phyloP scores from a whole-genome alignment of 2,888 invertebrate species.

The Bellardia bayeri region DNA sequence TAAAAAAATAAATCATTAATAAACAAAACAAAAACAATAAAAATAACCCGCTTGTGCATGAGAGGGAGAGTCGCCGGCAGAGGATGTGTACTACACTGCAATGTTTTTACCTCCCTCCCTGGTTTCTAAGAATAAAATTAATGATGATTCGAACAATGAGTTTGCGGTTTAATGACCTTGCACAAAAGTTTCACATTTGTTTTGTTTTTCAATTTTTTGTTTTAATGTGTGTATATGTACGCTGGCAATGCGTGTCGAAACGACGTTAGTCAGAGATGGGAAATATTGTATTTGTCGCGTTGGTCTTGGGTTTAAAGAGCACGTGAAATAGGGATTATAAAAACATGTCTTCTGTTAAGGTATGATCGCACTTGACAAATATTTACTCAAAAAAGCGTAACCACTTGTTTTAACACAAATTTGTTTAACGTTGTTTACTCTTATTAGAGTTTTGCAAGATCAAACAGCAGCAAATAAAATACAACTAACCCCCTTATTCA shows the following conservation, averaged over 20 bases:
- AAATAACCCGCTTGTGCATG: not conserved
- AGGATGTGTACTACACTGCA: too few relatives aligned
- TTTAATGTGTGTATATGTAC: not conserved
- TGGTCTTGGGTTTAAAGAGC: too few relatives aligned
- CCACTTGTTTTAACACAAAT: too few relatives aligned
- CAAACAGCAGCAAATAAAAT: too few relatives aligned
- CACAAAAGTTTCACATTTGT: constrained; percentile 41
- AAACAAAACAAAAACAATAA: not conserved
- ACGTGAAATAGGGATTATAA: too few relatives aligned
- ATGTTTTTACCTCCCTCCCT: not conserved
- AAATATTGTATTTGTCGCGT: not conserved
- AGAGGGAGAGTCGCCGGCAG: not conserved
- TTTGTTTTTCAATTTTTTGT: not conserved
- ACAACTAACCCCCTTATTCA: too few relatives aligned
- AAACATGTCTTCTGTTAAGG: too few relatives aligned
- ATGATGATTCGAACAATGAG: constrained; percentile 46
- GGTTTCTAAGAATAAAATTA: not conserved
- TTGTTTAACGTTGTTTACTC: too few relatives aligned
- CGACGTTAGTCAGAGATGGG: constrained; percentile 17
- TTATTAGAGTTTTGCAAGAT: too few relatives aligned
- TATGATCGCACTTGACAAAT: too few relatives aligned
- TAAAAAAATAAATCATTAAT: constrained; percentile 22
- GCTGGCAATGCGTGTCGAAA: constrained; percentile 18
- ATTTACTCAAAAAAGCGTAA: too few relatives aligned
- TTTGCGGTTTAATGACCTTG: constrained; percentile 68